A percentile compares a stretch with the other conserved stretches of the same genome.
Conservation (phyloP, 2,888 invertebrate genomes). For the Anorthoa munda region DNA sequence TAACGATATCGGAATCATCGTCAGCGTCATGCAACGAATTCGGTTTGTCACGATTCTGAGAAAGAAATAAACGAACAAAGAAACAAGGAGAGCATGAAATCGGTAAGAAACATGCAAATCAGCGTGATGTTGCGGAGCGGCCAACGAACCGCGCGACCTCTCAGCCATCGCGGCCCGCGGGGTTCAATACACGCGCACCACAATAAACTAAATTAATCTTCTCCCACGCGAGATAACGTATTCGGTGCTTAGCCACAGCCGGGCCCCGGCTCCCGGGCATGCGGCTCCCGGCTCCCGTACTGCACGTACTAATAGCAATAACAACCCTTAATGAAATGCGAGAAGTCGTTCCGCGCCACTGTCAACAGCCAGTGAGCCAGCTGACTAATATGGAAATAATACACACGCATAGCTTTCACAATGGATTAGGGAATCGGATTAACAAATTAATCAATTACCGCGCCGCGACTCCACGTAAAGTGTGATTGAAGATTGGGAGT, state of each 20-base stretch:
- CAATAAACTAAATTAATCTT: slow-evolving; percentile 71
- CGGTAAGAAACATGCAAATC: slow-evolving; percentile 82
- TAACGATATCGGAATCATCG: slow-evolving; percentile 62
- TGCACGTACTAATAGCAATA: slow-evolving; percentile 60
- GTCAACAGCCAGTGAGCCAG: slow-evolving; percentile 22
- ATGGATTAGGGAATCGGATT: slow-evolving; percentile 33
- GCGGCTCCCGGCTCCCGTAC: slow-evolving; percentile 32
- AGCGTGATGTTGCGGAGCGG: slow-evolving; percentile 77
- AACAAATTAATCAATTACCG: slow-evolving; percentile 65
- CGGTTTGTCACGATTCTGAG: slow-evolving; percentile 77
- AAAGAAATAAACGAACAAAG: slow-evolving; percentile 76
- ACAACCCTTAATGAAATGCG: slow-evolving; percentile 55
- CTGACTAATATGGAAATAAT: slow-evolving; percentile 38
- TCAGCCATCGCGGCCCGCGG: slow-evolving; percentile 47
- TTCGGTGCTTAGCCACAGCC: slow-evolving; percentile 65
- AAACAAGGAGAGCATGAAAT: slow-evolving; percentile 79
- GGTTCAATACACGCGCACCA: slow-evolving; percentile 61
- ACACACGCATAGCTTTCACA: slow-evolving; percentile 17
- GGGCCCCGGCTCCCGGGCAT: slow-evolving; percentile 19
- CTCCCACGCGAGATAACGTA: slow-evolving; percentile 71
- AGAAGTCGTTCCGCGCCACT: slow-evolving; percentile 32
- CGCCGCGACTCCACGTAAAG: slow-evolving; percentile 51
- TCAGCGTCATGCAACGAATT: slow-evolving; percentile 71
- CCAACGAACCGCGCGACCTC: slow-evolving; percentile 79
- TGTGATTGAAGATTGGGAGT: slow-evolving; percentile 72